Conservation (phyloP, 2,888 invertebrate species). For the Choristoneura rosaceana region DNA sequence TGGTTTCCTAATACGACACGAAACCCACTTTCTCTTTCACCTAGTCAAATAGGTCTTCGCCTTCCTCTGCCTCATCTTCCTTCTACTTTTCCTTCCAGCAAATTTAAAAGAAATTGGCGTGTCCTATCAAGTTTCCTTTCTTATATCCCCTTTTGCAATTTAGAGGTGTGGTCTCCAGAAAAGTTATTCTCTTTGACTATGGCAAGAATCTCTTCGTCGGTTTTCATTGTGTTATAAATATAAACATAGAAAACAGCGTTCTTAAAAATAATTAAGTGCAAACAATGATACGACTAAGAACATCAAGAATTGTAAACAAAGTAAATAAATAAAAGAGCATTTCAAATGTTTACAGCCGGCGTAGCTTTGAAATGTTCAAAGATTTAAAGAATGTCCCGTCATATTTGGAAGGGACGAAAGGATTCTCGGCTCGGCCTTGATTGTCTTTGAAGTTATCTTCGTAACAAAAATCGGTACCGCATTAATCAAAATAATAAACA, state of each 20-base stretch:
- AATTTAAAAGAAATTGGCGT: too few species aligned
- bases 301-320: not conserved
- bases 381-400: constrained; percentile 48
- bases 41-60: too few species aligned
- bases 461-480: constrained; percentile 24
- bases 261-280: not conserved
- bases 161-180: too few species aligned
- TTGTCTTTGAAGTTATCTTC: constrained; percentile 35
- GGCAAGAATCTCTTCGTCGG: too few species aligned
- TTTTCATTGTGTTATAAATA: too few species aligned
- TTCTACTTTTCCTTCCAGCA: too few species aligned
- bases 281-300: not conserved
- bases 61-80: too few species aligned
- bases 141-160: too few species aligned
- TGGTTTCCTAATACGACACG: too few species aligned
- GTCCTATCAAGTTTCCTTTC: too few species aligned
- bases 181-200: too few species aligned
- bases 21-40: too few species aligned
- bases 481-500: constrained; percentile 27
- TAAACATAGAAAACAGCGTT: not conserved
- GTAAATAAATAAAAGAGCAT: constrained; percentile 27
- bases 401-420: constrained; percentile 43
- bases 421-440: constrained; percentile 21
- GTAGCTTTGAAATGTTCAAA: constrained; percentile 54
- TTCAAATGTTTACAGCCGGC: constrained; percentile 50